Percentiles rank a stretch among this genome's conserved stretches.
phyloP scores from a whole-genome alignment of 92 coral and sea anemone genomes.

The Porites evermanni region DNA sequence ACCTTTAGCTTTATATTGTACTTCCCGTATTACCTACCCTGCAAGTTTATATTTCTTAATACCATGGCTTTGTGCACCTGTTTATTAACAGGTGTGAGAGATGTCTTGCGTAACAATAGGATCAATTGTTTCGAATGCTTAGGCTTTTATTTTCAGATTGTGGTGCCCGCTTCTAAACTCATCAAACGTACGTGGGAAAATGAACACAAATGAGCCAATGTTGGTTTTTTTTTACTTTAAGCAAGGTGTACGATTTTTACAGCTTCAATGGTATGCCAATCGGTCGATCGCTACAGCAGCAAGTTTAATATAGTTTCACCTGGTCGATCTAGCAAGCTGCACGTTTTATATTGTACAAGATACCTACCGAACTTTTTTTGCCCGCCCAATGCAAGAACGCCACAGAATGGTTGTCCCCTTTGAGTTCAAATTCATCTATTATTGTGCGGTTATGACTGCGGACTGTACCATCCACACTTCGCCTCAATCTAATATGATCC shows the following conservation, averaged over 20 bases:
- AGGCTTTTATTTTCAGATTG: too few relatives aligned
- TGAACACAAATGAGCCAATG: neutral
- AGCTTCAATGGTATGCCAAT: neutral
- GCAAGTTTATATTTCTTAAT: too few relatives aligned
- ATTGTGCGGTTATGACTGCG: slow-evolving; percentile 16
- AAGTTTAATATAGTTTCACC: neutral
- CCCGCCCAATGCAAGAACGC: slow-evolving; percentile 83
- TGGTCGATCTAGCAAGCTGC: too few relatives aligned
- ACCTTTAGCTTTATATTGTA: too few relatives aligned
- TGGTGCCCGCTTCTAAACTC: too few relatives aligned
- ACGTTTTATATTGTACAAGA: neutral
- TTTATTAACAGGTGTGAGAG: too few relatives aligned
- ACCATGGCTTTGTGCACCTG: too few relatives aligned
- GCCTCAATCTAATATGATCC: slow-evolving; percentile 8
- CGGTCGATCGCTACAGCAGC: neutral
- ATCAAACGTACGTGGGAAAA: too few relatives aligned
- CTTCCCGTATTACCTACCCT: too few relatives aligned
- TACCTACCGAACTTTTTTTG: slow-evolving; percentile 61
- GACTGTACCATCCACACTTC: slow-evolving; percentile 17
- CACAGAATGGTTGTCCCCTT: slow-evolving; percentile 69
- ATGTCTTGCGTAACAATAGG: too few relatives aligned
- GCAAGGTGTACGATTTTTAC: neutral
- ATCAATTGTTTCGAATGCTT: too few relatives aligned
- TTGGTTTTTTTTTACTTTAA: neutral
- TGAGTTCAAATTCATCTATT: slow-evolving; percentile 63